Conservation (phyloP, 2,888 invertebrate species). For the Drosophila pullipes region DNA sequence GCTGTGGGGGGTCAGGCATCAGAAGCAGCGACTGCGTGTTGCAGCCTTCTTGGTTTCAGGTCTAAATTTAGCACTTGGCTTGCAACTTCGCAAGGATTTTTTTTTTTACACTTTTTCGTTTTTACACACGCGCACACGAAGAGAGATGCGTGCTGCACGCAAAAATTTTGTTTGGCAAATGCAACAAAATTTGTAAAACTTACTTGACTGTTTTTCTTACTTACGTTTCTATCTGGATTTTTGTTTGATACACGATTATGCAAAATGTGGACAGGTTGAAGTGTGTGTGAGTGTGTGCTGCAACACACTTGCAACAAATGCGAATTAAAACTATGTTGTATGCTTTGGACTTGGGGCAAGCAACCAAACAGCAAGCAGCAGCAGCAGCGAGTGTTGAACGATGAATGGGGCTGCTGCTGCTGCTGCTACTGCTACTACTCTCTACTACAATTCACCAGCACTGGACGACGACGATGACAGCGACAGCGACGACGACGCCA, state of each 20-base stretch:
- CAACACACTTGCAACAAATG: slow-evolving; percentile 42
- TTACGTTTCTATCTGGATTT: not conserved
- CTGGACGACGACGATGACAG: slow-evolving; percentile 30
- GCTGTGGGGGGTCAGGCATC: slow-evolving; percentile 60
- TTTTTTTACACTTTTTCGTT: slow-evolving; percentile 46
- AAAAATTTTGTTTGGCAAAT: slow-evolving; percentile 39
- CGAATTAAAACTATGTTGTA: slow-evolving; percentile 41
- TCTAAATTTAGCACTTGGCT: slow-evolving; percentile 78
- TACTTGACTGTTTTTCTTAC: slow-evolving; percentile 47
- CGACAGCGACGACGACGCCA: slow-evolving; percentile 15
- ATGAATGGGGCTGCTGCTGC: slow-evolving; percentile 68
- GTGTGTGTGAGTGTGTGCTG: slow-evolving; percentile 24
- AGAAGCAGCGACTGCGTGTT: slow-evolving; percentile 68
- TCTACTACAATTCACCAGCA: slow-evolving; percentile 70
- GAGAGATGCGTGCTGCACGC: slow-evolving; percentile 44
- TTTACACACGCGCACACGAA: slow-evolving; percentile 21
- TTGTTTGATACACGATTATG: slow-evolving; percentile 33
- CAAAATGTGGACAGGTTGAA: slow-evolving; percentile 35
- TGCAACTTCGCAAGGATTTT: slow-evolving; percentile 75
- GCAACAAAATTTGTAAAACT: slow-evolving; percentile 44
- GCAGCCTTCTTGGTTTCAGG: slow-evolving; percentile 77
- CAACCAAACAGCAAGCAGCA: slow-evolving; percentile 67
- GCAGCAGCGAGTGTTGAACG: slow-evolving; percentile 66
- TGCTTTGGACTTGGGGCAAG: slow-evolving; percentile 56
- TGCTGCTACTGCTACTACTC: slow-evolving; percentile 43